phyloP scores from a whole-genome alignment of 2,888 invertebrate genomes.

The Colostygia pectinataria region DNA sequence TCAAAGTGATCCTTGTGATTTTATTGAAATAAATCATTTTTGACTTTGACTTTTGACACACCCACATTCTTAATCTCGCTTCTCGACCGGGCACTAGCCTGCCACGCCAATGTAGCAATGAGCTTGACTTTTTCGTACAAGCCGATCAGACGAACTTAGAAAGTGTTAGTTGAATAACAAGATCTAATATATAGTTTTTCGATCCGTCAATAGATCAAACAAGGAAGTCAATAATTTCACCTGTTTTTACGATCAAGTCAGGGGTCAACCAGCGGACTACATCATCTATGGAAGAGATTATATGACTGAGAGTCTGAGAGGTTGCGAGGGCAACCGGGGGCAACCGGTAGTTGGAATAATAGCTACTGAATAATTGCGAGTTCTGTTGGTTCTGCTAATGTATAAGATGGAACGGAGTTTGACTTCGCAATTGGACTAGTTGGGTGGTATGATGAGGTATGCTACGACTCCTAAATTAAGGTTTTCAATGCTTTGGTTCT shows the following conservation, averaged over 20 bases:
- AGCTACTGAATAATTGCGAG: conserved; percentile 19
- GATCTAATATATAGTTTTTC: not conserved
- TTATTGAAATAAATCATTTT: too few relatives aligned
- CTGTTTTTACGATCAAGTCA: conserved; percentile 18
- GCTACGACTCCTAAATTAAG: too few relatives aligned
- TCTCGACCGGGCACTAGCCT: too few relatives aligned
- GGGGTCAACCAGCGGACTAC: conserved; percentile 9
- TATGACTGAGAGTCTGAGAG: not conserved
- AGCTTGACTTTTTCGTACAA: too few relatives aligned
- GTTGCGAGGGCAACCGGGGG: too few relatives aligned
- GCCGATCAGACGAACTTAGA: too few relatives aligned
- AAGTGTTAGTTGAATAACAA: not conserved
- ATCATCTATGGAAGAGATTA: conserved; percentile 17
- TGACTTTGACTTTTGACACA: too few relatives aligned
- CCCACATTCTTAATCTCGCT: too few relatives aligned
- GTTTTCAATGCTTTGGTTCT: too few relatives aligned
- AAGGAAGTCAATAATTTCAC: conserved; percentile 9
- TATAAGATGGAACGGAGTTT: conserved; percentile 4
- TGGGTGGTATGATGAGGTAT: conserved; percentile 24
- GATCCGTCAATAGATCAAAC: not conserved
- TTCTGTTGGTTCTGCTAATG: conserved; percentile 8
- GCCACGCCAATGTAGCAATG: too few relatives aligned
- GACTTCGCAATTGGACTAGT: conserved; percentile 9
- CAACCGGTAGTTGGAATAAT: conserved; percentile 16
- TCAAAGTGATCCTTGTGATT: too few relatives aligned